phyloP scores from a whole-genome alignment of 2,888 invertebrate genomes.

The Brenthis hecate region DNA sequence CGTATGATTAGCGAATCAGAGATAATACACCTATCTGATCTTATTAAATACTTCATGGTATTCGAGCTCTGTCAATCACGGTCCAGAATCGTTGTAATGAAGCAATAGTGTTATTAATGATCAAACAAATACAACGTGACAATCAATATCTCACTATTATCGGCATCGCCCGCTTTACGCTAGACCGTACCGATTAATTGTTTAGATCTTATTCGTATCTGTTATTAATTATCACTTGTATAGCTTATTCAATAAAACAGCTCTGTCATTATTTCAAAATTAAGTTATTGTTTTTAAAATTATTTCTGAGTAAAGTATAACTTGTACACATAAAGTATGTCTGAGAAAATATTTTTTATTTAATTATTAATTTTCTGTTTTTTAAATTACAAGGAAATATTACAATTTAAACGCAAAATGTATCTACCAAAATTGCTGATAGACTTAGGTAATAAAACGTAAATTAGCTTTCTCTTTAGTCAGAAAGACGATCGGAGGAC shows the following conservation, averaged over 20 bases:
- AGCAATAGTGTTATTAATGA: slow-evolving; percentile 41
- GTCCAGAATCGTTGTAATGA: slow-evolving; percentile 44
- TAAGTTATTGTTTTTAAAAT: no score
- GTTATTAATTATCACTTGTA: slow-evolving; percentile 24
- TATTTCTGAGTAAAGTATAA: no score
- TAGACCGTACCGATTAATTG: slow-evolving; percentile 29
- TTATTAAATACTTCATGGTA: slow-evolving; percentile 25
- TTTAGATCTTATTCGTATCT: slow-evolving; percentile 31
- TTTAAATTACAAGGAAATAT: no score
- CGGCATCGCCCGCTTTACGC: slow-evolving; percentile 29
- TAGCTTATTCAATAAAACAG: slow-evolving; percentile 12
- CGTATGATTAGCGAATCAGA: not conserved
- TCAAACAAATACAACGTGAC: slow-evolving; percentile 41
- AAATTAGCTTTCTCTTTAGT: no score
- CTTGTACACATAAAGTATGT: no score
- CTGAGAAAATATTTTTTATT: no score
- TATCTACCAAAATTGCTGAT: no score
- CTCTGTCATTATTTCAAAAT: not conserved
- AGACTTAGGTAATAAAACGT: not conserved
- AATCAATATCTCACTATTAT: slow-evolving; percentile 40
- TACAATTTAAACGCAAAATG: no score
- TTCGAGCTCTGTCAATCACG: slow-evolving; percentile 32
- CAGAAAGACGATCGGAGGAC: no score
- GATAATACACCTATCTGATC: slow-evolving; percentile 13
- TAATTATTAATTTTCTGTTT: no score